These are phyloP conservation scores for Ischnura elegans DNA, from an alignment of 2,888 invertebrate genomes.

Conservation along the genomic window DNA sequence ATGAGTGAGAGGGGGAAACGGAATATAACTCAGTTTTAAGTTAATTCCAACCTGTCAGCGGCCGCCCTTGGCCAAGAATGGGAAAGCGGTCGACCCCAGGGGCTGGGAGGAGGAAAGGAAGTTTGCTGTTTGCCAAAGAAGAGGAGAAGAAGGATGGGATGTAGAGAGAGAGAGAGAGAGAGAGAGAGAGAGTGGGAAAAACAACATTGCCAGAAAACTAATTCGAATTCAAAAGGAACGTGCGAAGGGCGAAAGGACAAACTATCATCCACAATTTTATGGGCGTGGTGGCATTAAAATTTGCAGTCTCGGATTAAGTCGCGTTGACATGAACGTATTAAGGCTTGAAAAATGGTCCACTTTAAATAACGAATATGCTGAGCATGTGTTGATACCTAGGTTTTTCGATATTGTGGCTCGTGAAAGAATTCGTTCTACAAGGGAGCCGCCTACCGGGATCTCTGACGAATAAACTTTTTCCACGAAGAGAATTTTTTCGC, in stretches of 20 bases:
- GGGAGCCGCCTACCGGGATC: too few relatives aligned
- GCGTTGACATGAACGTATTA: too few relatives aligned
- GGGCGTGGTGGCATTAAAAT: neutral
- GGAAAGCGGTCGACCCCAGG: neutral
- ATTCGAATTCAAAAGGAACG: neutral
- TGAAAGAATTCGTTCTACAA: too few relatives aligned
- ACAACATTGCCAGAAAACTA: neutral
- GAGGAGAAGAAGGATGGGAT: neutral
- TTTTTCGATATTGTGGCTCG: too few relatives aligned
- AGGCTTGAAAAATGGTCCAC: too few relatives aligned
- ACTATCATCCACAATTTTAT: neutral
- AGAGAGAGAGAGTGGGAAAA: neutral
- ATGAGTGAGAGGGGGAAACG: neutral
- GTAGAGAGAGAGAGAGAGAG: too few relatives aligned
- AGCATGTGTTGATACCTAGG: too few relatives aligned
- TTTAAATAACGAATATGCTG: too few relatives aligned
- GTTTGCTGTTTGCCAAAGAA: neutral
- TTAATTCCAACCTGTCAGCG: slow-evolving; percentile 31
- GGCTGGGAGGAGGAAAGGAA: neutral
- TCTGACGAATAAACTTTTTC: too few relatives aligned
- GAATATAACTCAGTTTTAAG: slow-evolving; percentile 31
- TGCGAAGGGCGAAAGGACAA: neutral
- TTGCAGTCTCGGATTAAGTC: neutral
- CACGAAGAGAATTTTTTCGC: too few relatives aligned
- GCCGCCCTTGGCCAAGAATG: neutral